Evolutionary conservation across 2,888 invertebrate genomes (phyloP), one percentile per base, ranked within the genome.

Genomic region (Argynnis bischoffii): DNA sequence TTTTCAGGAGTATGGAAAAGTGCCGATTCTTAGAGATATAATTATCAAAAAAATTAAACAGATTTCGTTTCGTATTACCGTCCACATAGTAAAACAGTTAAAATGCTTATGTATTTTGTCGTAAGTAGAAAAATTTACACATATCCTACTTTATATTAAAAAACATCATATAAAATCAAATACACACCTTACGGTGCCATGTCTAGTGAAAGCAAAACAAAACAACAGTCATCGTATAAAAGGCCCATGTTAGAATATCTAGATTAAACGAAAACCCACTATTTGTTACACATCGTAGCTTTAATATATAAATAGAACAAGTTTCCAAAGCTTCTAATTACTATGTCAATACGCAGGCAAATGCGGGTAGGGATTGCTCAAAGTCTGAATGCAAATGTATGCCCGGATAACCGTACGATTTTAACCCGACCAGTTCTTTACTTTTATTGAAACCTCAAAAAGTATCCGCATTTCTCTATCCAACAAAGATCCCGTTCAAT

Each of bases 351-450:
- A 69, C 61, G 53, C 63, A 67, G 66, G 60, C 21, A 55, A 41
- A 71, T 71, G 71, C 71, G 69, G 71, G 71, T 59, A 67, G 66
- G 64, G 69, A 64, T 57, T 54, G 64, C 69, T 67, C 71, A 71
- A 70, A 70, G 69, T 57, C 71, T 66, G 53, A 71, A 69, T 69
- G 69, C 71, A 69, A 71, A 71, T 71, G 63, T 64, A 64, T 63
- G 46, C 59, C 69, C 69, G 55, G 57, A 69, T 71, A 71, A 21
- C 64, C 66, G 55, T 60, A 69, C 69, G 51, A 48, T 54, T 69
- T 63, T 51, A 53, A 51, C 41, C 55, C 55, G 50, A 64, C 51
- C 50, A 66, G 48, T 63, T 64, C 64, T 71, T 67, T 63, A 55
- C 54, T 63, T 53, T 18, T 55, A 55, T 69, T 69, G 55, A 56